A percentile compares a stretch with the other conserved stretches of the same genome.
These are phyloP conservation scores for Sterrhoptilus dennistouni DNA, from an alignment of 2,113 vertebrate genomes.

Conservation along the genomic window DNA sequence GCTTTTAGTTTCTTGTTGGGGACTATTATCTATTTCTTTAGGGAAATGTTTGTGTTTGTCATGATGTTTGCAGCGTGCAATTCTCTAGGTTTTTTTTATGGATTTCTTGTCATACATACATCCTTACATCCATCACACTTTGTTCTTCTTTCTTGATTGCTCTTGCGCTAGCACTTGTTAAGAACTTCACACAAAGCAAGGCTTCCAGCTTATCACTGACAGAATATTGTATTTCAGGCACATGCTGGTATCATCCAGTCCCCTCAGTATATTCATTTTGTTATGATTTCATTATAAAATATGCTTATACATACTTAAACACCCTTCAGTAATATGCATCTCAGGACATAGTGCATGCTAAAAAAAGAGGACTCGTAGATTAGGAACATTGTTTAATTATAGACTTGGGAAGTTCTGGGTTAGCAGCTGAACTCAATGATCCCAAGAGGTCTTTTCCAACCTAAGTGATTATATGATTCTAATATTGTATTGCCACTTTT, in stretches of 20 bases:
- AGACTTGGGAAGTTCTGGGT: background rate
- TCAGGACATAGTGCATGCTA: background rate
- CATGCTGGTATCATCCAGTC: background rate
- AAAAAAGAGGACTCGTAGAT: background rate
- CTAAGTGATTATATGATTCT: background rate
- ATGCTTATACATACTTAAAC: background rate
- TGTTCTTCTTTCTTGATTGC: background rate
- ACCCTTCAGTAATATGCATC: background rate
- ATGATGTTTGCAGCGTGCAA: background rate
- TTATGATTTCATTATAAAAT: background rate
- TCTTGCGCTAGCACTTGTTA: background rate
- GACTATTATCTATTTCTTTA: background rate
- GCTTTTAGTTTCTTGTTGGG: background rate
- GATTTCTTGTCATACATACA: conserved; percentile 28
- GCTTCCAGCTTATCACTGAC: background rate
- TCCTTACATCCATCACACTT: background rate
- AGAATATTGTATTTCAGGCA: background rate
- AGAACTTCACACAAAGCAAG: background rate
- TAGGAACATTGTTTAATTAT: background rate
- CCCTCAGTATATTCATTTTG: background rate
- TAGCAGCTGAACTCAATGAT: background rate
- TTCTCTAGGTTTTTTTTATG: background rate
- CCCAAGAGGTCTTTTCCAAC: background rate
- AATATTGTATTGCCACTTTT: background rate
- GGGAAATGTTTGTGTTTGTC: background rate